Conservation (phyloP, 2,888 invertebrate genomes). For the Pandemis corylana region DNA sequence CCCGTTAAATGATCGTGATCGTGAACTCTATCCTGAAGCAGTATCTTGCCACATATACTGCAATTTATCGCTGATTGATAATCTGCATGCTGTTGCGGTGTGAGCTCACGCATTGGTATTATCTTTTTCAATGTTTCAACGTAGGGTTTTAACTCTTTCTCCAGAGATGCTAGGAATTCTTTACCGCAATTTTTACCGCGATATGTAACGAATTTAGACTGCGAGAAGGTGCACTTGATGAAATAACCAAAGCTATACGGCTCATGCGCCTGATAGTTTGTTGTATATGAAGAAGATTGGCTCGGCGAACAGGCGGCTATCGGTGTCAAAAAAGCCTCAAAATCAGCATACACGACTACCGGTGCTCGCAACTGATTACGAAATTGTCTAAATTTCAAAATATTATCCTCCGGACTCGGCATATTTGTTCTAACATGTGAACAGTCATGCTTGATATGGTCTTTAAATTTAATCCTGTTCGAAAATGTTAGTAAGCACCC, state of each 20-base stretch:
- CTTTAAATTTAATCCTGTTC: background rate
- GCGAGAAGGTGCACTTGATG: conserved; percentile 9
- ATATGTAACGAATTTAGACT: background rate
- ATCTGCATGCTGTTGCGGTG: background rate
- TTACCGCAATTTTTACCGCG: background rate
- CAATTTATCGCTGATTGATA: background rate
- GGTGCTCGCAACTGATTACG: background rate
- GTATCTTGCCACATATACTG: background rate
- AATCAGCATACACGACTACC: conserved; percentile 11
- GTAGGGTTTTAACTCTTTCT: background rate
- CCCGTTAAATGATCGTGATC: conserved; percentile 16
- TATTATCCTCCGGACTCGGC: background rate
- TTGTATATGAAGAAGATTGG: background rate
- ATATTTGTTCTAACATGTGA: background rate
- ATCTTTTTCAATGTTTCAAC: background rate
- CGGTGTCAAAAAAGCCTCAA: conserved; percentile 1
- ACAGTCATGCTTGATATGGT: conserved; percentile 4
- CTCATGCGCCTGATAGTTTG: background rate
- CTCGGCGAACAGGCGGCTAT: background rate
- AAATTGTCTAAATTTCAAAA: background rate
- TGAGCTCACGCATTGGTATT: background rate
- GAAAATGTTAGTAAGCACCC: conserved; percentile 5
- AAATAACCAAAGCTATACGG: conserved; percentile 6
- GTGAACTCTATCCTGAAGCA: background rate
- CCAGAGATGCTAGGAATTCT: background rate